These are phyloP conservation scores for Dromococcyx pavoninus DNA, from an alignment of 2,797 vertebrate species.

Conservation along the genomic window DNA sequence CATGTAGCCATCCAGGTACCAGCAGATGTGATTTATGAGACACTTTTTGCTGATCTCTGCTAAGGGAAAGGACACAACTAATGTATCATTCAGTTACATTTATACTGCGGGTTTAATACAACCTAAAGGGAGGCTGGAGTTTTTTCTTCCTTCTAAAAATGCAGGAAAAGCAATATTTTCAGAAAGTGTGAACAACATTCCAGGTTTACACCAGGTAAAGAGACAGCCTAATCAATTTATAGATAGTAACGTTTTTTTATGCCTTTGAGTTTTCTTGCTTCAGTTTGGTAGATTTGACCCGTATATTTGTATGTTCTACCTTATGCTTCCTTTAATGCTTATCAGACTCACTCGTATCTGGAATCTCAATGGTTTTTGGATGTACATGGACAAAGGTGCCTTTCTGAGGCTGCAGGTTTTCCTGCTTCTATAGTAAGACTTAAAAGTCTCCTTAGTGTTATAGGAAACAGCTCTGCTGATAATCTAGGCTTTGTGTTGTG, in stretches of 20 bases:
- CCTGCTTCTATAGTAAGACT: not conserved
- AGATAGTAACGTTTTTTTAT: not conserved
- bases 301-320: not conserved
- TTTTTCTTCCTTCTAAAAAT: not conserved
- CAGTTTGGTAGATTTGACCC: not conserved
- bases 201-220: not conserved
- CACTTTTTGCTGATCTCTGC: not conserved
- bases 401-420: not conserved
- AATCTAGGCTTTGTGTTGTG: not conserved
- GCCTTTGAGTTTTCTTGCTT: not conserved
- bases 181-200: not conserved
- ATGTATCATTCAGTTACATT: not conserved
- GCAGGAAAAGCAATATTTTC: not conserved
- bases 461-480: not conserved
- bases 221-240: too few relatives aligned
- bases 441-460: accelerated
- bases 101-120: not conserved
- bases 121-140: not conserved
- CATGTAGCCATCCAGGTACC: not conserved
- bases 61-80: not conserved
- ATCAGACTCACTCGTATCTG: not conserved
- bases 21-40: not conserved
- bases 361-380: not conserved
- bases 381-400: not conserved
- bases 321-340: not conserved